A percentile compares a stretch with the other conserved stretches of the same genome.
phyloP scores from a whole-genome alignment of 2,797 vertebrate genomes.

The Carapus acus region DNA sequence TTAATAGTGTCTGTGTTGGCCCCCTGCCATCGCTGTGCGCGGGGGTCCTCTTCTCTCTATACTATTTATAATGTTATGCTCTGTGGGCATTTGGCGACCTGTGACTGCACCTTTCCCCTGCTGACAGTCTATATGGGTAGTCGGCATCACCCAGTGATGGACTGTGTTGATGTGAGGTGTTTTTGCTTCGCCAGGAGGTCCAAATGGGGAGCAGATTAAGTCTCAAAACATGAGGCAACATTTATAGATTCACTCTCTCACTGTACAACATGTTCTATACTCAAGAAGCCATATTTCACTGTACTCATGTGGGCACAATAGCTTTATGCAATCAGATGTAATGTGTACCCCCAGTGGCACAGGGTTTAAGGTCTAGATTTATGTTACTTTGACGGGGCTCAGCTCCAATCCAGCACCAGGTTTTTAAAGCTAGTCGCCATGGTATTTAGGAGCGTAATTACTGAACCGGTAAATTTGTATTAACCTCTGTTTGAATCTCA shows the following conservation, averaged over 20 bases:
- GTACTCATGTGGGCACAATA: neutral
- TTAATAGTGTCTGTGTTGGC: neutral
- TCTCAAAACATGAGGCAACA: conserved; percentile 2
- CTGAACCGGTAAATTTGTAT: neutral
- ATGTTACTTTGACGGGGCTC: neutral
- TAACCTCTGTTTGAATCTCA: neutral
- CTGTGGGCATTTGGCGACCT: neutral
- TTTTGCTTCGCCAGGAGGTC: conserved; percentile 5
- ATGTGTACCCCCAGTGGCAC: too few relatives aligned
- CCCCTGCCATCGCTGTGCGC: conserved; percentile 23
- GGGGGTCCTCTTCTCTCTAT: conserved; percentile 14
- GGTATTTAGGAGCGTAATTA: too few relatives aligned
- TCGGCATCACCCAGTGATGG: conserved; percentile 19
- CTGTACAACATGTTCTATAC: conserved; percentile 50
- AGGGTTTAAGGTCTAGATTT: conserved; percentile 15
- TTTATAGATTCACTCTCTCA: conserved; percentile 20
- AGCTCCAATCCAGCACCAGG: too few relatives aligned
- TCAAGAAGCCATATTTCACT: neutral
- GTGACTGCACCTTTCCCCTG: neutral
- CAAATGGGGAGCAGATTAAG: neutral
- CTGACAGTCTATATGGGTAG: neutral
- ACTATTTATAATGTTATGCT: conserved; percentile 25
- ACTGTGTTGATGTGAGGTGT: conserved; percentile 2
- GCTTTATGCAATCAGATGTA: conserved; percentile 31
- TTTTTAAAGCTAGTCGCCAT: too few relatives aligned